These are phyloP conservation scores for Flexamia atlantica DNA, from an alignment of 2,888 invertebrate species.

Conservation along the genomic window DNA sequence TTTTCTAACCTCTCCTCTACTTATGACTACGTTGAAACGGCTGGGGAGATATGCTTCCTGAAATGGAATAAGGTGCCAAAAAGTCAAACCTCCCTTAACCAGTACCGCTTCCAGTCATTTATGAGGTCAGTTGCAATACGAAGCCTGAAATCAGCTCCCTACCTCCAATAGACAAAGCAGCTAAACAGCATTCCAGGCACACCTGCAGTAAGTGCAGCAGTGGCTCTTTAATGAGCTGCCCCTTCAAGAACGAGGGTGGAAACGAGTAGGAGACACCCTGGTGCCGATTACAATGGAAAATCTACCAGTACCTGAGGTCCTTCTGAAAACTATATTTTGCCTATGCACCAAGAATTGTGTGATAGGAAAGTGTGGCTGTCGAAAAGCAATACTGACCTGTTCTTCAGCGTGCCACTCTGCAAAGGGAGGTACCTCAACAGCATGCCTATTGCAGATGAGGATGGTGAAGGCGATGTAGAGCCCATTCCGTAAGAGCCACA, in stretches of 20 bases:
- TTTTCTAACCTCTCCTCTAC: no score
- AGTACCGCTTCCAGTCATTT: no score
- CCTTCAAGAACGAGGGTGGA: constrained; percentile 60
- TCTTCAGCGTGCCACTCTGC: no score
- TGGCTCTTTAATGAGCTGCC: constrained; percentile 60
- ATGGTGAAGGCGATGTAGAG: no score
- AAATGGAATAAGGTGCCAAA: no score
- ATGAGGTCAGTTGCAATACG: not conserved
- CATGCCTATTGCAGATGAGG: no score
- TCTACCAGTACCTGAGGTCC: constrained; percentile 12
- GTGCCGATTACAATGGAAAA: constrained; percentile 55
- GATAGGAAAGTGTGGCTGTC: not conserved
- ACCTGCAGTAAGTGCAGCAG: constrained; percentile 62
- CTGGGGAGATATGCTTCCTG: no score
- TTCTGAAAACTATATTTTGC: constrained; percentile 27
- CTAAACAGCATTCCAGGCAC: constrained; percentile 56
- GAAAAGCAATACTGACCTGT: not conserved
- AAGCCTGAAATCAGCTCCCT: constrained; percentile 8
- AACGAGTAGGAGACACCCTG: constrained; percentile 14
- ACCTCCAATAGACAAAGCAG: not conserved
- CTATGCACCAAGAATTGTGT: no score
- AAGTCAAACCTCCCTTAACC: no score
- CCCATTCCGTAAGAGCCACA: no score
- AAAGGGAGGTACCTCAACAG: no score
- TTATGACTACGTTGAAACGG: no score